Evolutionary conservation across 2,888 invertebrate species (phyloP).

Genomic region (Cosmia pyralina): DNA sequence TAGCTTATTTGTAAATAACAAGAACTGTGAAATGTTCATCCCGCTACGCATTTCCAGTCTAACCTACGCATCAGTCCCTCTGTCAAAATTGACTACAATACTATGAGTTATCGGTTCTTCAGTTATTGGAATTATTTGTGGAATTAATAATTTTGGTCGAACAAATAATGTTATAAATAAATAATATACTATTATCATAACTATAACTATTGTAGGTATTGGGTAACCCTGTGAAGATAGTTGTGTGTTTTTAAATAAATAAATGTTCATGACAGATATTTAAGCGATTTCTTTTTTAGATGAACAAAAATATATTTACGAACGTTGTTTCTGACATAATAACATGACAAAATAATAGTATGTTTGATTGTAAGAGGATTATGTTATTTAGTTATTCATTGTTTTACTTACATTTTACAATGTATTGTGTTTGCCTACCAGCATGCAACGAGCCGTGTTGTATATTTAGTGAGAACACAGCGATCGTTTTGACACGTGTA

Average conservation of each 20-base stretch:
- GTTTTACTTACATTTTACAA: background rate
- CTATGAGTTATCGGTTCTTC: too few relatives aligned
- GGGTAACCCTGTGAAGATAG: too few relatives aligned
- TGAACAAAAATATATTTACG: background rate
- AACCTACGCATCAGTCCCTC: background rate
- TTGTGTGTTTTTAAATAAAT: too few relatives aligned
- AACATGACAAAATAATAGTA: background rate
- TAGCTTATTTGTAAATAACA: background rate
- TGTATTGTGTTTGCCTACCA: background rate
- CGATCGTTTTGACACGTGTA: background rate
- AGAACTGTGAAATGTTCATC: background rate
- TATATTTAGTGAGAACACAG: background rate
- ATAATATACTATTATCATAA: too few relatives aligned
- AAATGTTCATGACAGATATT: slow-evolving; percentile 5
- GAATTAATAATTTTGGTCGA: background rate
- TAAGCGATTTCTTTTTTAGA: background rate
- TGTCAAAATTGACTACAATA: slow-evolving; percentile 2
- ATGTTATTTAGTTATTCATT: background rate
- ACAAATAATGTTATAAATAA: too few relatives aligned
- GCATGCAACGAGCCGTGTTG: background rate
- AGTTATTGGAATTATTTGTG: slow-evolving; percentile 18
- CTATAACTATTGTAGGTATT: too few relatives aligned
- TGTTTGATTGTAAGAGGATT: too few relatives aligned
- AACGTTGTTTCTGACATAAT: background rate
- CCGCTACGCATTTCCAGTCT: background rate